Evolutionary conservation across 2,113 vertebrate genomes (phyloP), one percentile per base, ranked within the genome.

Genomic region (Colinus virginianus): DNA sequence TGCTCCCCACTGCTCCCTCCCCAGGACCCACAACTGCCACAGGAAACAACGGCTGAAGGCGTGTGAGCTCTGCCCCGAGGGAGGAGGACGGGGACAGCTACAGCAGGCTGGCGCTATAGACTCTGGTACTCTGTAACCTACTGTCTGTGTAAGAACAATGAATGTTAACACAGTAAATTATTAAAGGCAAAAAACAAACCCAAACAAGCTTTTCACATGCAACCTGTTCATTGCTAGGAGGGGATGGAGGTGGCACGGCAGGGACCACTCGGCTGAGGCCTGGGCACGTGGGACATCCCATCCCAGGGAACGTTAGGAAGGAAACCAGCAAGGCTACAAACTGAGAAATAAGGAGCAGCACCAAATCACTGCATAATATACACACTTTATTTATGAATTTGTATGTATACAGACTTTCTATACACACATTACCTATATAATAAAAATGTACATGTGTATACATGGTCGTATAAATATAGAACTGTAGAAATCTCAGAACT

Each of bases 381-480:
- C 98, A 98, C 96, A 98, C 97, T 97, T 97, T 97, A 98, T 97
- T 98, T 97, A 96, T 95, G 96, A 97, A 97, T 95, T 62, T 46
- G 96, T 97, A 78, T 97, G 97, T 95, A 97, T 97, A 97, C 97
- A 97, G 97, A 97, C 97, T 97, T 97, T 95, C 98, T 98, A 98
- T 98, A 98, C 98, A 98, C 97, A 97, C 97, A 95, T 97, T 95
- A 91, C 97, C 97, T 97, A 96, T 96, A 97, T 97, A 97, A 97
- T 98, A 98, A 97, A 98, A 98, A 98, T 98, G 98, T 98, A 98
- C 98, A 98, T 95, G 95, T 97, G 97, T 97, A 98, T 96, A 97
- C 97, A 96, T 90, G 96, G 93, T 94, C 94, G 91, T 98, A 98
- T 98, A 98, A 98, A 98, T 98, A 98, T 97, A 98, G 96, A 98